Conservation (phyloP, 2,113 vertebrate species). For the Phalacrocorax aristotelis region DNA sequence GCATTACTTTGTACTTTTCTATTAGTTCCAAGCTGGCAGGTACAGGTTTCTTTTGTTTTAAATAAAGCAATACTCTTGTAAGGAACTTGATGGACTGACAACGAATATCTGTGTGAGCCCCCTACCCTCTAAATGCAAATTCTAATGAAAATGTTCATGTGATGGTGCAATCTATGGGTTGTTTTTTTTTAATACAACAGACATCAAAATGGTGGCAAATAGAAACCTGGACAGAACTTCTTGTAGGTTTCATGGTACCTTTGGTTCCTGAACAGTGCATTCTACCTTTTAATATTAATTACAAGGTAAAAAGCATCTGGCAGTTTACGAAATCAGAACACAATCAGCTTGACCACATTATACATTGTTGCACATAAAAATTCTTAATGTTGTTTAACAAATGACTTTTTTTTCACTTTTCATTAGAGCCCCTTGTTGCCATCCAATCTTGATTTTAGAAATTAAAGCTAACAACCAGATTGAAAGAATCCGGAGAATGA, state of each 20-base stretch:
- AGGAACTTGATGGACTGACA: background rate
- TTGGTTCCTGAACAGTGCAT: background rate
- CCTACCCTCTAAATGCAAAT: background rate
- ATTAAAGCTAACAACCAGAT: constrained; percentile 80
- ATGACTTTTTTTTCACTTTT: constrained; percentile 55
- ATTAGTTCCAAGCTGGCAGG: background rate
- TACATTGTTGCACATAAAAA: constrained; percentile 11
- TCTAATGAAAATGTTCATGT: background rate
- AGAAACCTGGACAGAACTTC: background rate
- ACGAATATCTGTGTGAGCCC: background rate
- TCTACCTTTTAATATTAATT: constrained; percentile 48
- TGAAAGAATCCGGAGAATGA: constrained; percentile 72
- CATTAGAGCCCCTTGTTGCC: constrained; percentile 74
- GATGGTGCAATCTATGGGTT: background rate
- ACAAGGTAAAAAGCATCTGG: constrained; percentile 8
- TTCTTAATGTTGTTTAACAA: constrained; percentile 74
- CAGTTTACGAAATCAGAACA: constrained; percentile 51
- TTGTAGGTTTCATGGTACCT: background rate
- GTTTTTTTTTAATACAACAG: background rate
- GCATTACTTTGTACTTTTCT: background rate
- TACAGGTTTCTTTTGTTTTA: background rate
- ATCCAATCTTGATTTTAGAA: constrained; percentile 79
- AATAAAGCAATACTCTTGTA: background rate
- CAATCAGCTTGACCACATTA: constrained; percentile 41
- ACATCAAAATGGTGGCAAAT: background rate